phyloP scores from a whole-genome alignment of 1,140 invertebrate genomes.

The Meloidogyne chitwoodi region DNA sequence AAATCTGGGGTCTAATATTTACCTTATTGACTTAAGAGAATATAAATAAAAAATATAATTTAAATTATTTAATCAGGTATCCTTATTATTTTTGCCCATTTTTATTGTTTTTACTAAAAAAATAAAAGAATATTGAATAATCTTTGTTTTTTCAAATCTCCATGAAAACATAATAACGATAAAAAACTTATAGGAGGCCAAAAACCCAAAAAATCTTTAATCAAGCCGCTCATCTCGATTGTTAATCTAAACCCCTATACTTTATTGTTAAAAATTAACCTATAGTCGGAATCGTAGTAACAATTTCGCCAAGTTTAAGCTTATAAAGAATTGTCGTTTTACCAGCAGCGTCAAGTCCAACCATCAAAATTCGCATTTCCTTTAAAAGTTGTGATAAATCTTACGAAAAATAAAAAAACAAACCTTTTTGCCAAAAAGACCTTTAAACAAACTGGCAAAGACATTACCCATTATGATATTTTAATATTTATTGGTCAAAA shows the following conservation, averaged over 20 bases:
- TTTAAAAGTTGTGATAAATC: not conserved
- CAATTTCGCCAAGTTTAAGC: constrained; percentile 98
- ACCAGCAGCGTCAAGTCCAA: constrained; percentile 95
- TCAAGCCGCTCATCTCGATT: no score
- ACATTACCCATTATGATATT: constrained; percentile 65
- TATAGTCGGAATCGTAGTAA: constrained; percentile 98
- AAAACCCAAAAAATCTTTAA: no score
- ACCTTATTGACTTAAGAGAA: no score
- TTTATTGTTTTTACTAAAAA: no score
- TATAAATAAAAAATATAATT: no score
- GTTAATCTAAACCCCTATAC: not conserved
- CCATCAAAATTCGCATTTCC: constrained; percentile 87
- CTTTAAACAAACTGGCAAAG: constrained; percentile 74
- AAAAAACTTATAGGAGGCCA: no score
- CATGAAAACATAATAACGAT: no score
- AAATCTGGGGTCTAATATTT: no score
- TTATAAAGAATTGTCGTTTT: constrained; percentile 99
- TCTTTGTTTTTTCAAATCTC: no score
- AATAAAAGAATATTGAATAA: no score
- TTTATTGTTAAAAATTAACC: constrained; percentile 68
- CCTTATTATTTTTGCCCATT: no score
- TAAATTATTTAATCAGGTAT: no score
- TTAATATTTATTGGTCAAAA: not conserved
- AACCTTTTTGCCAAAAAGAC: constrained; percentile 87
- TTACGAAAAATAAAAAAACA: not conserved